Percentiles rank a stretch among this genome's conserved stretches.
phyloP scores from a whole-genome alignment of 1,140 invertebrate species.

The Trachymyrmex septentrionalis region DNA sequence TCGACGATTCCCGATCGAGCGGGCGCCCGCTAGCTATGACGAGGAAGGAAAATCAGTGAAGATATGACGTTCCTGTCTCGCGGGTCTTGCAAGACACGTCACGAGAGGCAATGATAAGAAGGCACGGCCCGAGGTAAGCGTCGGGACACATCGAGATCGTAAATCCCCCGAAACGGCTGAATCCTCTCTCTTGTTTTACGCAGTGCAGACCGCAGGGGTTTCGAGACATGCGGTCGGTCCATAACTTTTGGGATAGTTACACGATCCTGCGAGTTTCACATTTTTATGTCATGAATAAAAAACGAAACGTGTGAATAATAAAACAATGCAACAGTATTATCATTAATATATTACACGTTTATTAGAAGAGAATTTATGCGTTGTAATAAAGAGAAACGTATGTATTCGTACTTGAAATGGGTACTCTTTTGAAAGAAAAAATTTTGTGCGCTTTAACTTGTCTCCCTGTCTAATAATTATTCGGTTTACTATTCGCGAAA shows the following conservation, averaged over 20 bases:
- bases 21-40: slow-evolving; percentile 33
- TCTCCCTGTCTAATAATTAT: slow-evolving; percentile 6
- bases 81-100: slow-evolving; percentile 39
- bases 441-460: neutral
- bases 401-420: neutral
- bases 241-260: slow-evolving; percentile 31
- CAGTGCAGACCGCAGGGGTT: slow-evolving; percentile 35
- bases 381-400: neutral
- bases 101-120: slow-evolving; percentile 73
- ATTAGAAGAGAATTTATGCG: neutral
- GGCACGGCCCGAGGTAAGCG: slow-evolving; percentile 61
- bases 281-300: neutral
- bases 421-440: neutral
- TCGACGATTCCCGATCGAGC: slow-evolving; percentile 36
- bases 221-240: slow-evolving; percentile 45
- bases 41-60: neutral
- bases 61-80: slow-evolving; percentile 35
- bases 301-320: neutral
- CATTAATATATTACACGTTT: neutral
- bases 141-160: slow-evolving; percentile 64
- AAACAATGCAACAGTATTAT: slow-evolving; percentile 11
- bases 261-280: slow-evolving; percentile 5
- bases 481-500: neutral
- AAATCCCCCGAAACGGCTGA: slow-evolving; percentile 66
- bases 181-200: slow-evolving; percentile 47